Conservation (phyloP, 2,888 invertebrate species). For the Eurois occulta region DNA sequence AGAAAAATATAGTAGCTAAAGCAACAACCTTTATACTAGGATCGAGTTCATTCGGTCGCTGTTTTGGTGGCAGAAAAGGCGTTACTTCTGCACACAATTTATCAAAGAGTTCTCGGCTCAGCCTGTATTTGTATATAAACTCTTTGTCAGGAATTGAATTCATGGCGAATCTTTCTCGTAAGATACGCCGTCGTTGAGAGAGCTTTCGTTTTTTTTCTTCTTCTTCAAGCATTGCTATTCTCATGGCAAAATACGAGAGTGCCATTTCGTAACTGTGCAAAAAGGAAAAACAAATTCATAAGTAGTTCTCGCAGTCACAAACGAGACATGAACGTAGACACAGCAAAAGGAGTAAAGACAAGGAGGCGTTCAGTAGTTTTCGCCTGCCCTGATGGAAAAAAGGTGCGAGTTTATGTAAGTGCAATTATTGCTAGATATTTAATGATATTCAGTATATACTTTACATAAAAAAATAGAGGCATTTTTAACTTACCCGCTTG, state of each 20-base stretch:
- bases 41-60: background rate
- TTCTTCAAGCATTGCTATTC: background rate
- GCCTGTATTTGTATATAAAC: slow-evolving; percentile 18
- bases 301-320: no score
- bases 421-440: background rate
- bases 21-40: slow-evolving; percentile 20
- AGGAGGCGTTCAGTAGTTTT: background rate
- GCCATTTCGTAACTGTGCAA: slow-evolving; percentile 21
- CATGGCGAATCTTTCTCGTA: slow-evolving; percentile 6
- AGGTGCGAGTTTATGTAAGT: background rate
- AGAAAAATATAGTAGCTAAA: slow-evolving; percentile 1
- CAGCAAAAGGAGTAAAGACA: background rate
- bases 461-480: background rate
- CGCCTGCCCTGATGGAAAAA: background rate
- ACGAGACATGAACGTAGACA: background rate
- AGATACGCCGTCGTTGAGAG: slow-evolving; percentile 5
- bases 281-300: background rate
- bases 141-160: slow-evolving; percentile 24
- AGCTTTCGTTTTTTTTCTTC: background rate
- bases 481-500: slow-evolving; percentile 6
- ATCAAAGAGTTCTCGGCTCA: slow-evolving; percentile 19
- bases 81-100: slow-evolving; percentile 13
- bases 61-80: slow-evolving; percentile 8
- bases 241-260: slow-evolving; percentile 1
- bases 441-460: background rate